These are phyloP conservation scores for Siphamia tubifer DNA, from an alignment of 2,113 vertebrate genomes.

Conservation along the genomic window DNA sequence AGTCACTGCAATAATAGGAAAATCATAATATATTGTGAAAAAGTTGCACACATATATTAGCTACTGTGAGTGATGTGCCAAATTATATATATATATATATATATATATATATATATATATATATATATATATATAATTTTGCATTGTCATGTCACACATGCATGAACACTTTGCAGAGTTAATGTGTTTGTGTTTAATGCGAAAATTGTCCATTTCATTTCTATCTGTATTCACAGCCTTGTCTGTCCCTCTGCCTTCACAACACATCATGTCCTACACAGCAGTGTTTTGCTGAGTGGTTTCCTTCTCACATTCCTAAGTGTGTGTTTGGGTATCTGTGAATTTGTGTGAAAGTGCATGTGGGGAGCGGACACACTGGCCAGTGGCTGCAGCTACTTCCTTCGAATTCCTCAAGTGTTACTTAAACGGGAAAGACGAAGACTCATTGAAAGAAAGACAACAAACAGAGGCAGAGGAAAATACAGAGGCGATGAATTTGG, in stretches of 20 bases:
- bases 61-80: no score
- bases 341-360: conserved; percentile 5
- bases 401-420: conserved; percentile 65
- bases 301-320: conserved; percentile 63
- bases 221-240: neutral
- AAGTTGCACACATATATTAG: no score
- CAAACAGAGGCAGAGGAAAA: neutral
- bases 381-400: conserved; percentile 60
- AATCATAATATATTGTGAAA: no score
- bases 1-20: no score
- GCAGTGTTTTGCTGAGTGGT: conserved; percentile 11
- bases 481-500: neutral
- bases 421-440: conserved; percentile 17
- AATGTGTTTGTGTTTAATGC: no score
- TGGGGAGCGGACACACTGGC: conserved; percentile 39
- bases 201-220: neutral
- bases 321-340: conserved; percentile 1
- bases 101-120: no score
- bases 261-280: neutral
- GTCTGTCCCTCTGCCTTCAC: conserved; percentile 8
- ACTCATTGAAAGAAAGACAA: neutral
- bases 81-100: no score
- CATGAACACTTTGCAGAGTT: no score
- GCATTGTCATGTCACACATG: neutral
- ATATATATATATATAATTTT: no score